Evolutionary conservation across 2,797 vertebrate genomes (phyloP).

Genomic region (Clarias pachynema): DNA sequence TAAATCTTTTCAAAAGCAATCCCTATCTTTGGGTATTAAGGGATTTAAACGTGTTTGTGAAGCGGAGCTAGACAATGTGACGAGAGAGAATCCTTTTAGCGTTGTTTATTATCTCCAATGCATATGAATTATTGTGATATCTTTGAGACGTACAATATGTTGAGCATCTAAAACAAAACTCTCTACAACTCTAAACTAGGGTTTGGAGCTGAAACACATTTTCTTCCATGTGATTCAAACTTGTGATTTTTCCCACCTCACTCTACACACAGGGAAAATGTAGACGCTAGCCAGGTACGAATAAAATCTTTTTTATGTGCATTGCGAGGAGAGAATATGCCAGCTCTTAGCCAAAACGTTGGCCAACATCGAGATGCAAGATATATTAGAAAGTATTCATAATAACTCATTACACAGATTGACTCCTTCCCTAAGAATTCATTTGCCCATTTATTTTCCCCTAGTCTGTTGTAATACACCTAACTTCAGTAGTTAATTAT

Average conservation of each 20-base stretch:
- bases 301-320: not conserved
- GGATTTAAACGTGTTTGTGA: conserved; percentile 46
- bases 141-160: not conserved
- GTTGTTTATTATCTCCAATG: not conserved
- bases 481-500: not conserved
- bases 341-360: not conserved
- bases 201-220: not conserved
- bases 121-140: not conserved
- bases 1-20: conserved; percentile 39
- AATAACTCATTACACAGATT: not conserved
- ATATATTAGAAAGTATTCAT: not conserved
- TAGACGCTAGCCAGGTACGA: not conserved
- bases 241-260: not conserved
- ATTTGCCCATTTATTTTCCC: not conserved
- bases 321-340: not conserved
- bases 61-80: conserved; percentile 39
- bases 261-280: not conserved
- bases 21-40: conserved; percentile 46
- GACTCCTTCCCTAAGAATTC: not conserved
- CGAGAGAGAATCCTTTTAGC: conserved; percentile 20
- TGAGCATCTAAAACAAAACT: not conserved
- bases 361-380: not conserved
- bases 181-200: not conserved
- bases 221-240: not conserved
- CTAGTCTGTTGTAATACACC: not conserved